phyloP scores from a whole-genome alignment of 1,140 invertebrate species.

The Drosophila navojoa region DNA sequence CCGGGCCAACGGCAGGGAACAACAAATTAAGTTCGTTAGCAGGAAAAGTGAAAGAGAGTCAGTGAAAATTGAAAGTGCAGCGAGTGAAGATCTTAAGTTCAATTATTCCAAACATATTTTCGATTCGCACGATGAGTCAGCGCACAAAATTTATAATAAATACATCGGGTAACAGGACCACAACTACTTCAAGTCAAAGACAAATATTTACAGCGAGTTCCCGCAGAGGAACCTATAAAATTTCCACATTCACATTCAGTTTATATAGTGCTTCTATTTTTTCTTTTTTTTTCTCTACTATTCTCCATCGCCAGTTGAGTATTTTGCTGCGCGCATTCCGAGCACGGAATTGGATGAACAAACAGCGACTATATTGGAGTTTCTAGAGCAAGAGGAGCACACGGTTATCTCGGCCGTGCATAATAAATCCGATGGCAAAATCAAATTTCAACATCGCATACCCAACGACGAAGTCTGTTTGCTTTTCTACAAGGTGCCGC shows the following conservation, averaged over 20 bases:
- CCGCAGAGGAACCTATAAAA: conserved; percentile 17
- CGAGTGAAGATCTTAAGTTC: conserved; percentile 31
- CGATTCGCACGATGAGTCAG: conserved; percentile 54
- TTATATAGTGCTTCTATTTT: background rate
- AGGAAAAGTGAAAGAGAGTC: conserved; percentile 61
- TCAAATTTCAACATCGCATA: conserved; percentile 83
- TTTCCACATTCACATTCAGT: conserved; percentile 3
- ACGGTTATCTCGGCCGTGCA: conserved; percentile 80
- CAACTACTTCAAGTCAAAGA: background rate
- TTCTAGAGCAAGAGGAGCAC: conserved; percentile 83
- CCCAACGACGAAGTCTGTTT: conserved; percentile 82
- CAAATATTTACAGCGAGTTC: background rate
- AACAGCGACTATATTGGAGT: conserved; percentile 77
- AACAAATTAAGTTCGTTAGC: conserved; percentile 53
- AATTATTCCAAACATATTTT: background rate
- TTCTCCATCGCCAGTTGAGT: conserved; percentile 61
- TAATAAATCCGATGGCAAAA: conserved; percentile 78
- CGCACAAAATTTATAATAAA: conserved; percentile 72
- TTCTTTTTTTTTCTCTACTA: too few relatives aligned
- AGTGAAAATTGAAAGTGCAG: conserved; percentile 61
- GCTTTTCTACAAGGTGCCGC: conserved; percentile 84
- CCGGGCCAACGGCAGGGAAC: conserved; percentile 54
- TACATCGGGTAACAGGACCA: conserved; percentile 54
- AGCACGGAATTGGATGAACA: conserved; percentile 72
- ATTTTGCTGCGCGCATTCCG: conserved; percentile 69